phyloP scores from a whole-genome alignment of 2,113 vertebrate species.

The Lophura nycthemera region DNA sequence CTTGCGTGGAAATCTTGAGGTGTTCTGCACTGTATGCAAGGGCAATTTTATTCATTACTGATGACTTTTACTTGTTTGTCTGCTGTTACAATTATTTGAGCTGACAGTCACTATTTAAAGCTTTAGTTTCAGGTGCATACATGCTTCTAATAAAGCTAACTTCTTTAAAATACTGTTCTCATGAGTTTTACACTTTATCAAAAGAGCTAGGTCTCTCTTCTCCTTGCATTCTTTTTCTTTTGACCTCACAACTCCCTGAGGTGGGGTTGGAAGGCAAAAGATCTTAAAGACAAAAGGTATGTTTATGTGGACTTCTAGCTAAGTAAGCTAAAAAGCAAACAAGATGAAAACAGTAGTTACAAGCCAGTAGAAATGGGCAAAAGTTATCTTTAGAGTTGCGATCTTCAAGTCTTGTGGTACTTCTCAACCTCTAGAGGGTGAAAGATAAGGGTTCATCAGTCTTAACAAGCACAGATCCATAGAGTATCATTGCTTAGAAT shows the following conservation, averaged over 20 bases:
- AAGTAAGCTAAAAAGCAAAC: not conserved
- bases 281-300: not conserved
- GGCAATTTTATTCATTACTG: not conserved
- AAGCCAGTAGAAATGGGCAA: not conserved
- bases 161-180: not conserved
- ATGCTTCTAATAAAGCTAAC: not conserved
- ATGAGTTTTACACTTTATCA: not conserved
- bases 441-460: not conserved
- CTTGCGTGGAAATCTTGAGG: not conserved
- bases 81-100: not conserved
- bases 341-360: not conserved
- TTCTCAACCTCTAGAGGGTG: not conserved
- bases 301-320: not conserved
- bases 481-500: not conserved
- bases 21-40: not conserved
- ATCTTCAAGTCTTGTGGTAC: not conserved
- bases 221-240: constrained; percentile 21
- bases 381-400: not conserved
- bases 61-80: not conserved
- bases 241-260: not conserved
- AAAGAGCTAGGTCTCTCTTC: not conserved
- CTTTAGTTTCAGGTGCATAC: not conserved
- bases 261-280: not conserved
- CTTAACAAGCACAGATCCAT: not conserved
- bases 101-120: not conserved